Conservation (phyloP, 2,113 vertebrate species). For the Petrocephalus zakoni region DNA sequence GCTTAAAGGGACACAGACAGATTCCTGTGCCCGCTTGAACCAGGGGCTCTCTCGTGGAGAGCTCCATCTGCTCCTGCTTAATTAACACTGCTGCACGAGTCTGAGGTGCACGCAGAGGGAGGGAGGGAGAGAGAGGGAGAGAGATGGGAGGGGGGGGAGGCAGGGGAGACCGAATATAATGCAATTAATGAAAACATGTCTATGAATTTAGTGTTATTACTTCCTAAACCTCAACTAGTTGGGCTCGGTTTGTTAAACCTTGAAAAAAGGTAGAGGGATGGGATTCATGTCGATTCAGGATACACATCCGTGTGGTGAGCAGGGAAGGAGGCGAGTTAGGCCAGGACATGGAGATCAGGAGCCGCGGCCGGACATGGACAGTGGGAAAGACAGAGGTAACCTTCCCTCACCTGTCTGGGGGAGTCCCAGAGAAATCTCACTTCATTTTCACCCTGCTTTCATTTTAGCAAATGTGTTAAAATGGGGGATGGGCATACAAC, state of each 20-base stretch:
- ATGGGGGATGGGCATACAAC: background rate
- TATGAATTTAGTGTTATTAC: background rate
- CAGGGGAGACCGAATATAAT: background rate
- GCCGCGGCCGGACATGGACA: background rate
- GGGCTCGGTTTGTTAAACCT: background rate
- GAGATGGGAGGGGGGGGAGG: background rate
- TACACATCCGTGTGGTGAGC: background rate
- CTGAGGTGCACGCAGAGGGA: background rate
- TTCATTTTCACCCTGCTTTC: conserved; percentile 19
- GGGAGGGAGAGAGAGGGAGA: background rate
- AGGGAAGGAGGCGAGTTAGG: background rate
- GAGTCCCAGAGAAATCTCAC: conserved; percentile 9
- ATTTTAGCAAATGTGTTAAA: background rate
- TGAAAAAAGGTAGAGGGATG: background rate
- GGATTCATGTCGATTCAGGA: background rate
- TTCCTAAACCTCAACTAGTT: background rate
- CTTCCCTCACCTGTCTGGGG: background rate
- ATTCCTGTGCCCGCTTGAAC: conserved; percentile 10
- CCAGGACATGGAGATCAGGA: background rate
- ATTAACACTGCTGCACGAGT: conserved; percentile 25
- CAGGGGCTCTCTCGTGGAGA: background rate
- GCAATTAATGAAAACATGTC: background rate
- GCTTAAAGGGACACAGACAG: conserved; percentile 17
- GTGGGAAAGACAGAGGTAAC: background rate
- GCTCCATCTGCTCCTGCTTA: conserved; percentile 21